phyloP scores from a whole-genome alignment of 2,797 vertebrate genomes.

The Acanthopagrus latus region DNA sequence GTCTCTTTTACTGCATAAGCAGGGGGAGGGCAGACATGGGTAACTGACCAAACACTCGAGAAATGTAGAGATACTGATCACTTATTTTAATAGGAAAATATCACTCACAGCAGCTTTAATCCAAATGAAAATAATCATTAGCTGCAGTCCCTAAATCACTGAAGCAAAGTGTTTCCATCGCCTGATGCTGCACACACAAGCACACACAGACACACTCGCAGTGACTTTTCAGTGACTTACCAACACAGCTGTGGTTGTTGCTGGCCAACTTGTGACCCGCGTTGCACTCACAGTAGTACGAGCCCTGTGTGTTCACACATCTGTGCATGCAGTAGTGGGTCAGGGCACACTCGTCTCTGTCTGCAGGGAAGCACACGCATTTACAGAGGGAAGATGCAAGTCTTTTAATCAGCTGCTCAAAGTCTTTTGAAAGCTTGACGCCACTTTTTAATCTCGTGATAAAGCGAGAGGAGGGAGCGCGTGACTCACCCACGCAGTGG shows the following conservation, averaged over 20 bases:
- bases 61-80: no score
- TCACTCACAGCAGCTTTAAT: no score
- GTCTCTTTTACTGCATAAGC: no score
- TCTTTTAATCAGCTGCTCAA: not conserved
- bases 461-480: not conserved
- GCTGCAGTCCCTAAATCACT: not conserved
- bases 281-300: slow-evolving; percentile 96
- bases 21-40: no score
- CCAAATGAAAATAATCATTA: no score
- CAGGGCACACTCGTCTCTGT: slow-evolving; percentile 92
- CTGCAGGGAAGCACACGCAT: slow-evolving; percentile 76
- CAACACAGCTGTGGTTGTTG: slow-evolving; percentile 96
- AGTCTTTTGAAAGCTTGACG: not conserved
- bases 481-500: slow-evolving; percentile 92
- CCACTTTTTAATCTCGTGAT: not conserved
- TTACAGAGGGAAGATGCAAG: not conserved
- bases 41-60: no score
- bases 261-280: slow-evolving; percentile 92
- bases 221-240: slow-evolving; percentile 84
- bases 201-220: slow-evolving; percentile 2
- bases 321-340: slow-evolving; percentile 94
- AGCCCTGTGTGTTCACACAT: slow-evolving; percentile 94
- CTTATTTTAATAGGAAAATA: no score
- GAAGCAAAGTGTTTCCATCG: slow-evolving; percentile 19
- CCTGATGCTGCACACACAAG: slow-evolving; percentile 10